Evolutionary conservation across 2,797 vertebrate species (phyloP).

Genomic region (Phataginus tetradactyla): DNA sequence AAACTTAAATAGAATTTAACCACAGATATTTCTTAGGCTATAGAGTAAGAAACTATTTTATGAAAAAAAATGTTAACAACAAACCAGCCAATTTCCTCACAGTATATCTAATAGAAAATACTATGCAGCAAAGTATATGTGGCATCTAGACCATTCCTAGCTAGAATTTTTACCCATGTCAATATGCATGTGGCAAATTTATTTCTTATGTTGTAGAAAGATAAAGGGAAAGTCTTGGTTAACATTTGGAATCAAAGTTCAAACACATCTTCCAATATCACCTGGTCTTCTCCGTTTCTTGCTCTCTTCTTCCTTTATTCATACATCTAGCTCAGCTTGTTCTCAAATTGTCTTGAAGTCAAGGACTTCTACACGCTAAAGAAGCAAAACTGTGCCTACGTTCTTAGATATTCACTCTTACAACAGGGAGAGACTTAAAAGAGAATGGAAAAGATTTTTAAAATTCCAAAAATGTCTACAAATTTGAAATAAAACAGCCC

Average conservation of each 20-base stretch:
- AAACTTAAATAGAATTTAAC: conserved; percentile 25
- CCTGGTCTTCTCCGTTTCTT: neutral
- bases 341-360: neutral
- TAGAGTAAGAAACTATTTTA: neutral
- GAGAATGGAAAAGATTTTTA: neutral
- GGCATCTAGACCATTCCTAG: neutral
- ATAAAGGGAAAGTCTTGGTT: neutral
- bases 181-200: neutral
- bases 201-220: conserved; percentile 9
- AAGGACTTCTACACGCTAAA: neutral
- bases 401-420: neutral
- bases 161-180: neutral
- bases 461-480: neutral
- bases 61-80: neutral
- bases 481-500: neutral
- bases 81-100: conserved; percentile 6
- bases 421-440: neutral
- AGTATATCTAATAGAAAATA: conserved; percentile 26
- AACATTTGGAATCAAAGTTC: conserved; percentile 34
- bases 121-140: neutral
- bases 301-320: neutral
- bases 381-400: neutral
- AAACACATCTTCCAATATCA: neutral
- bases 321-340: neutral
- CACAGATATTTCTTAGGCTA: neutral